Conservation (phyloP, 2,797 vertebrate genomes). For the Sitta carolinensis region DNA sequence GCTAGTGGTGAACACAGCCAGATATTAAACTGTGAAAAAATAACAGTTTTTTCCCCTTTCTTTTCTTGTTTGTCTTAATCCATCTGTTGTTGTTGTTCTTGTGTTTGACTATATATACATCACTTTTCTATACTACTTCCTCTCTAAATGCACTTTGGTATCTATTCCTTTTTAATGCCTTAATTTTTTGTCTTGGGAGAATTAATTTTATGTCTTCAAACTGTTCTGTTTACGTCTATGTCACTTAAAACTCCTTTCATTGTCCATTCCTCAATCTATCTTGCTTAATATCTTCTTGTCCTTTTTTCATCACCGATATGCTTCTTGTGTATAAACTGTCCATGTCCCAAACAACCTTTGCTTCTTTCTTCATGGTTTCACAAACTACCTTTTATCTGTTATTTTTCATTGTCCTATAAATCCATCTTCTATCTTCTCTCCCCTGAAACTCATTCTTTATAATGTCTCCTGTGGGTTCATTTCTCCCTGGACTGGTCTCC, state of each 20-base stretch:
- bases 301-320: neutral
- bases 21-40: slow-evolving; percentile 73
- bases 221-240: neutral
- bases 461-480: slow-evolving; percentile 51
- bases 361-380: slow-evolving; percentile 22
- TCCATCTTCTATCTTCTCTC: neutral
- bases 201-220: slow-evolving; percentile 26
- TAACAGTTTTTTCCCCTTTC: slow-evolving; percentile 77
- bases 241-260: slow-evolving; percentile 8
- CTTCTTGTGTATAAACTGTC: slow-evolving; percentile 12
- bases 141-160: slow-evolving; percentile 7
- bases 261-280: slow-evolving; percentile 38
- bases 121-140: neutral
- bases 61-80: slow-evolving; percentile 75
- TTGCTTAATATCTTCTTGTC: neutral
- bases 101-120: neutral
- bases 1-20: slow-evolving; percentile 71
- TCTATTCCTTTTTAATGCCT: neutral
- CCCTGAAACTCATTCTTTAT: slow-evolving; percentile 8
- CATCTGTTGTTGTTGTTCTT: slow-evolving; percentile 59
- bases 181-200: slow-evolving; percentile 5
- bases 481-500: slow-evolving; percentile 61
- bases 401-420: slow-evolving; percentile 3
- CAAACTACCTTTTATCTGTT: slow-evolving; percentile 12
- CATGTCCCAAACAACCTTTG: neutral